Conservation (phyloP, 53 echinoderm and acorn worm genomes). For the Antedon mediterranea region DNA sequence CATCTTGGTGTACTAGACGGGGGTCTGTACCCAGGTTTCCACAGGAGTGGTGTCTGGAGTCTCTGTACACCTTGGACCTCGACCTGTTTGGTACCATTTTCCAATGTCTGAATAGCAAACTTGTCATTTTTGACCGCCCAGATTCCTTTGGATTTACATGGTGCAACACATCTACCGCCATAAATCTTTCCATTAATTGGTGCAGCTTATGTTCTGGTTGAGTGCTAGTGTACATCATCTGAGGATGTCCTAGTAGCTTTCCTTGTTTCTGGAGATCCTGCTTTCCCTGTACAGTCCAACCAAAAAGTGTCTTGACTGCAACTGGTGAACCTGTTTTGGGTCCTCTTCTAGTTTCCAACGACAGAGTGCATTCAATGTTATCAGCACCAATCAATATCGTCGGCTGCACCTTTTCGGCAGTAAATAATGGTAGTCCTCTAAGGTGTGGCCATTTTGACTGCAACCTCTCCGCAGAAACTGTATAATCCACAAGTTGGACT, state of each 20-base stretch:
- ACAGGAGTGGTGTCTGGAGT: constrained; percentile 6
- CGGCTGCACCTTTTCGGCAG: constrained; percentile 14
- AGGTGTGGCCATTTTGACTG: constrained; percentile 15
- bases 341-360: neutral
- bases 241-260: constrained; percentile 5
- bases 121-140: constrained; percentile 3
- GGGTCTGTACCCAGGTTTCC: constrained; percentile 5
- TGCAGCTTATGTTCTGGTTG: constrained; percentile 10
- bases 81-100: neutral
- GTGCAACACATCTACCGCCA: constrained; percentile 6
- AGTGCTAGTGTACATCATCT: constrained; percentile 8
- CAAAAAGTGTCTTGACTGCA: constrained; percentile 18
- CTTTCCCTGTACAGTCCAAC: constrained; percentile 18
- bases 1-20: neutral
- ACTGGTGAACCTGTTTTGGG: constrained; percentile 2
- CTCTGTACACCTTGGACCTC: neutral
- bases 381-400: constrained; percentile 13
- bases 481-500: constrained; percentile 2
- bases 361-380: constrained; percentile 15
- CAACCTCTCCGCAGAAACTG: constrained; percentile 1
- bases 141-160: constrained; percentile 6
- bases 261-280: constrained; percentile 17
- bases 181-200: constrained; percentile 11
- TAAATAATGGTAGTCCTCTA: constrained; percentile 5
- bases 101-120: neutral